These are phyloP conservation scores for Pangasius mekongensis DNA, from an alignment of 2,797 vertebrate genomes.

Conservation along the genomic window DNA sequence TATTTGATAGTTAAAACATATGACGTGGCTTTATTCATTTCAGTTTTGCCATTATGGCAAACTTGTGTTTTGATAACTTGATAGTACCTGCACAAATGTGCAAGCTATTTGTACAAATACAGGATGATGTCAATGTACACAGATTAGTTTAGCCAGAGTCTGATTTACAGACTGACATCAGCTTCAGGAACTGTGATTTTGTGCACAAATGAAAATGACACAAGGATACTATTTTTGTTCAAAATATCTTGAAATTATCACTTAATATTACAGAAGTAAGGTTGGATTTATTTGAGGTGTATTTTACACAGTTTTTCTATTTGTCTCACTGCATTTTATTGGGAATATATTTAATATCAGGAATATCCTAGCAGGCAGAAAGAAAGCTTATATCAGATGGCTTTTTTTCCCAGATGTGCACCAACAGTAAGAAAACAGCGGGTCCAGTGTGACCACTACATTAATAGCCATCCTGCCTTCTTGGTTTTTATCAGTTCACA, in stretches of 20 bases:
- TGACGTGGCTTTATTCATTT: background rate
- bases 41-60: background rate
- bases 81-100: background rate
- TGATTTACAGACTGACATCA: background rate
- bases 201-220: background rate
- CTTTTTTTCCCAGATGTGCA: background rate
- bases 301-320: background rate
- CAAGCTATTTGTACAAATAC: background rate
- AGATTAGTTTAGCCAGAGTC: background rate
- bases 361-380: background rate
- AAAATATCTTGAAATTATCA: background rate
- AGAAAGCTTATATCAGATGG: background rate
- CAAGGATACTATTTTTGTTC: background rate
- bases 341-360: background rate
- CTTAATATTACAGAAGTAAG: background rate
- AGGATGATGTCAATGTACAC: background rate
- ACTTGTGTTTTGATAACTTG: background rate
- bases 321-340: background rate
- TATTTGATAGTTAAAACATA: background rate
- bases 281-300: background rate
- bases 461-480: background rate
- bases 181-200: background rate
- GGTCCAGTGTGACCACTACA: background rate
- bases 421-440: background rate
- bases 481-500: background rate